These are phyloP conservation scores for Hexactinellida sp. DNA, from an alignment of 37 sponge, comb jelly and placozoan species.

Conservation along the genomic window DNA sequence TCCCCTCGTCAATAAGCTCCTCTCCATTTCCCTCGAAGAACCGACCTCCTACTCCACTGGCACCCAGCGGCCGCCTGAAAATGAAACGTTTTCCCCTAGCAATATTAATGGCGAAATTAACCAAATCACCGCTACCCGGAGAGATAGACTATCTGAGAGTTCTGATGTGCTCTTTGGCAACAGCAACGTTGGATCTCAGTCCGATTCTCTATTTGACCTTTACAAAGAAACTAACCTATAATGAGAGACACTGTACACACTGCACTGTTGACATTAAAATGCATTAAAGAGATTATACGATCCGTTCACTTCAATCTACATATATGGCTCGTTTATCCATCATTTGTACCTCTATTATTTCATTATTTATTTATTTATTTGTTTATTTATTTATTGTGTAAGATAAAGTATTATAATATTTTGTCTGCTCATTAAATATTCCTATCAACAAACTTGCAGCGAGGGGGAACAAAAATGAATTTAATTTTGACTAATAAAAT, in stretches of 20 bases:
- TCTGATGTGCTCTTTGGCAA: slow-evolving; percentile 8
- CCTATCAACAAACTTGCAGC: not conserved
- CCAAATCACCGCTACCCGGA: not conserved
- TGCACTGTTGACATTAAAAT: too few relatives aligned
- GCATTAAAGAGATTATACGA: too few relatives aligned
- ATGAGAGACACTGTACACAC: too few relatives aligned
- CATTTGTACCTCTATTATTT: not conserved
- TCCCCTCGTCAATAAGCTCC: not conserved
- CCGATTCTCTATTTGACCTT: not conserved
- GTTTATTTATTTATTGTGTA: not conserved
- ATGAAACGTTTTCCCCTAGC: not conserved
- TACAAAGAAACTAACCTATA: not conserved
- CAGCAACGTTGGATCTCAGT: not conserved
- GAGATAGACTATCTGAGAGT: not conserved
- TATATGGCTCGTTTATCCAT: too few relatives aligned
- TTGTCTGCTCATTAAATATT: too few relatives aligned
- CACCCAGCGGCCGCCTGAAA: not conserved
- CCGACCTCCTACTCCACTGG: not conserved
- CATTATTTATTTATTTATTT: not conserved
- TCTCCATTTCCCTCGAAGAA: not conserved
- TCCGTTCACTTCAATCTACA: not conserved
- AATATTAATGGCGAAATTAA: not conserved
- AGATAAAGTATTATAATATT: too few relatives aligned
- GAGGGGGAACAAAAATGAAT: not conserved
- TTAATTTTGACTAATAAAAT: not conserved